Evolutionary conservation across 2,113 vertebrate species (phyloP).

Genomic region (Macrotis lagotis): DNA sequence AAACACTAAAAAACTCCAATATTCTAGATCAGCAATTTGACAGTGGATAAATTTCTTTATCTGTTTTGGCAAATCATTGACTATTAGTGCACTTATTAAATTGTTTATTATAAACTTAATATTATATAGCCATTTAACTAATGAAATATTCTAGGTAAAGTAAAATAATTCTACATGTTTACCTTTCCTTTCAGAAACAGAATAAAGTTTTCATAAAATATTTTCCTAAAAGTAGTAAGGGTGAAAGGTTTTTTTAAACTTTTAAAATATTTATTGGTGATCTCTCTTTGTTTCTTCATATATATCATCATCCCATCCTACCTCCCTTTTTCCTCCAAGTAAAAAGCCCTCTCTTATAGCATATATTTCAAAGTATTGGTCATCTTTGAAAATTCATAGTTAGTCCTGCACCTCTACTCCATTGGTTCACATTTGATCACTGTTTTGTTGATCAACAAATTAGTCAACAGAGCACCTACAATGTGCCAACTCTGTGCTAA

Average conservation of each 20-base stretch:
- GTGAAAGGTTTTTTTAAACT: background rate
- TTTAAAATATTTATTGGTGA: background rate
- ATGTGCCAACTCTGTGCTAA: background rate
- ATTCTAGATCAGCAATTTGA: constrained; percentile 46
- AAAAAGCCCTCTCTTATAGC: background rate
- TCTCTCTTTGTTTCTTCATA: background rate
- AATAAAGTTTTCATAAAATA: background rate
- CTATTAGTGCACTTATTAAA: background rate
- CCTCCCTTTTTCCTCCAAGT: background rate
- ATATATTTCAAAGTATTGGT: background rate
- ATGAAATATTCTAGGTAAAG: background rate
- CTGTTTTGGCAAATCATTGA: background rate
- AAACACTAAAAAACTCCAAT: constrained; percentile 32
- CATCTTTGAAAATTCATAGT: background rate
- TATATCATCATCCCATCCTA: too few species aligned
- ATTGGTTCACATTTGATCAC: background rate
- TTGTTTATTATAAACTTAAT: background rate
- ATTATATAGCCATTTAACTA: background rate
- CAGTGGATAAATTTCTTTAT: constrained; percentile 19
- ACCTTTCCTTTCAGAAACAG: background rate
- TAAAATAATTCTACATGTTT: background rate
- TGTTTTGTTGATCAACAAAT: background rate
- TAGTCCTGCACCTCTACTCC: background rate
- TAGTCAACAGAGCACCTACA: background rate
- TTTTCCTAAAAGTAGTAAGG: background rate